Conservation (phyloP, 2,888 invertebrate genomes). For the Harpalus rubripes region DNA sequence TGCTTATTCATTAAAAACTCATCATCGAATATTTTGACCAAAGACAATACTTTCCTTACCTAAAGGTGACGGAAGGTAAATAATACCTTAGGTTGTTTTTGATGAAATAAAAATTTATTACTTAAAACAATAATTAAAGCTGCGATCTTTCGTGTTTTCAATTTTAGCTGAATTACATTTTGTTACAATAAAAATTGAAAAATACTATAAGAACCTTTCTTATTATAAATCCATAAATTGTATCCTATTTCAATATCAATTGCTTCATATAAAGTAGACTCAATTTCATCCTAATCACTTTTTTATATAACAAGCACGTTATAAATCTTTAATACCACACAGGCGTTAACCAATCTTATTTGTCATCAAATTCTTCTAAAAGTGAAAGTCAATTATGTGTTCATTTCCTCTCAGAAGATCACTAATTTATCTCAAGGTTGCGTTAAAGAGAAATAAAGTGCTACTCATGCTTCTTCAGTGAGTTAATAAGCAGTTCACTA, state of each 20-base stretch:
- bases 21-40: too few species aligned
- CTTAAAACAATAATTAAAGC: too few species aligned
- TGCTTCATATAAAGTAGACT: neutral
- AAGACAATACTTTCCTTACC: too few species aligned
- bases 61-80: too few species aligned
- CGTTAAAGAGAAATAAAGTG: neutral
- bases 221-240: too few species aligned
- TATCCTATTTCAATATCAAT: neutral
- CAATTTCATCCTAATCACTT: slow-evolving; percentile 22
- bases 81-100: too few species aligned
- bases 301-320: slow-evolving; percentile 27
- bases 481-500: slow-evolving; percentile 8
- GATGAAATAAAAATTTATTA: too few species aligned
- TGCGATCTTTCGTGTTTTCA: too few species aligned
- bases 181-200: too few species aligned
- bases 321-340: slow-evolving; percentile 34
- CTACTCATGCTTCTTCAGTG: slow-evolving; percentile 41
- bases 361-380: slow-evolving; percentile 33
- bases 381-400: slow-evolving; percentile 44
- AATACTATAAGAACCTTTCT: too few species aligned
- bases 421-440: slow-evolving; percentile 46
- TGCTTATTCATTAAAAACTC: too few species aligned
- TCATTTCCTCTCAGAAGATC: slow-evolving; percentile 41
- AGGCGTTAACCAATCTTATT: slow-evolving; percentile 8
- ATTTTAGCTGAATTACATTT: too few species aligned